A percentile compares a stretch with the other conserved stretches of the same genome.
Conservation (phyloP, 1,140 invertebrate genomes). For the Drosophila insularis region DNA sequence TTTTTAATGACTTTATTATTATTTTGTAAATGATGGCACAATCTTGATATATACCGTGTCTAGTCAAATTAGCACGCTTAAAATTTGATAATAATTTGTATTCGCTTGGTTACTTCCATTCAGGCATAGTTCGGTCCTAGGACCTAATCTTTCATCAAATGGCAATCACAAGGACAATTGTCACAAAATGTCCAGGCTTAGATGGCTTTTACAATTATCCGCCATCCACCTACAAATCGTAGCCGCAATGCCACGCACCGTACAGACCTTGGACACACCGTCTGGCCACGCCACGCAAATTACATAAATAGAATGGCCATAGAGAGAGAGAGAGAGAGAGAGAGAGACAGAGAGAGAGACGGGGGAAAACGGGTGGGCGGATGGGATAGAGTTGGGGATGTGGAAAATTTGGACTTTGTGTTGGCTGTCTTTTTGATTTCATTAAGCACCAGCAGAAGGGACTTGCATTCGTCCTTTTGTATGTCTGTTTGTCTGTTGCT, state of each 20-base stretch:
- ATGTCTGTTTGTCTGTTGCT: not conserved
- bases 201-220: constrained; percentile 1
- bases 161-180: constrained; percentile 6
- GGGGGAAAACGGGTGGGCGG: not conserved
- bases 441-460: constrained; percentile 27
- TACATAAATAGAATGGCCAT: constrained; percentile 14
- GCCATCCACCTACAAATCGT: not conserved
- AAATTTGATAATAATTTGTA: not conserved
- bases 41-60: no score
- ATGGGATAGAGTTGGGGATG: not conserved
- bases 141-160: constrained; percentile 5
- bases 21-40: no score
- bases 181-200: not conserved
- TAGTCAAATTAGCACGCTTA: no score
- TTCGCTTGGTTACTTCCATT: not conserved
- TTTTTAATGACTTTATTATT: no score
- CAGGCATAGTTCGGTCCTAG: not conserved
- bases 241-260: not conserved
- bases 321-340: no score
- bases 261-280: not conserved
- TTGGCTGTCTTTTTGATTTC: constrained; percentile 38
- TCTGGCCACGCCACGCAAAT: constrained; percentile 18
- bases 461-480: constrained; percentile 33
- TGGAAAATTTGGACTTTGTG: constrained; percentile 8
- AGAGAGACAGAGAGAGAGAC: not conserved